Base-by-base conservation (phyloP, 2,888 invertebrate genomes). In the Rhopalosiphum nymphaeae region DNA sequence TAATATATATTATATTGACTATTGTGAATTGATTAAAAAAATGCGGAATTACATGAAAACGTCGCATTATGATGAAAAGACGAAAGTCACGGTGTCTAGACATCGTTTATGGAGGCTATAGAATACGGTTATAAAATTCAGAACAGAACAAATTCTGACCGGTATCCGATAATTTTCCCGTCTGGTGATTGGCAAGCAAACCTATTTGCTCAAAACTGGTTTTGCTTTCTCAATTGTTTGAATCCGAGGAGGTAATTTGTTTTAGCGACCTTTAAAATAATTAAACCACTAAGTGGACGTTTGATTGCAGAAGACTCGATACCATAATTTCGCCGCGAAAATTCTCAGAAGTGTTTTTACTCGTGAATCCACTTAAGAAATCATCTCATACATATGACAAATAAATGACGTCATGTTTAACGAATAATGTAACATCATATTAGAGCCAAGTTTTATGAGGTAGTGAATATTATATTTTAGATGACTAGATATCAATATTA, bases 71-170 rank as follows among this genome's bases (percentile, higher is more conserved):
- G 1, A 85, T 61, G 57, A 46, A 46, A 5, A 7, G 36, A 92
- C 49, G 91, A 85, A 91, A 46, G 57, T 26, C 86, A 56, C 29
- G 46, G 57, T 92, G 91, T 91, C 86, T 86, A 91, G 86, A 85
- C 91, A 26, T 91, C 57, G 67, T 92, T 87, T 87, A 49, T 42
- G n/a, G 67, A 88, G 86, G 5, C 78, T 46, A 46, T 85, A 86
- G 87, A 87, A 85, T 56, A 91, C 78, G 89, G 78, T 89, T 89
- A 84, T 84, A 56, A 93, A 84, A 78, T 89, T 93, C 84, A 92
- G 78, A 88, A 88, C 87, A 53, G 89, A 89, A 93, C 89, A 84
- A 93, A 89, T 93, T 93, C 56, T 88, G 87, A 93, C 89, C 89
- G 78, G 78, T 86, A 57, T 89, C 89, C 16, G n/a, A 36, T 16